Conservation (phyloP, 2,113 vertebrate genomes). For the Holacanthus passer region DNA sequence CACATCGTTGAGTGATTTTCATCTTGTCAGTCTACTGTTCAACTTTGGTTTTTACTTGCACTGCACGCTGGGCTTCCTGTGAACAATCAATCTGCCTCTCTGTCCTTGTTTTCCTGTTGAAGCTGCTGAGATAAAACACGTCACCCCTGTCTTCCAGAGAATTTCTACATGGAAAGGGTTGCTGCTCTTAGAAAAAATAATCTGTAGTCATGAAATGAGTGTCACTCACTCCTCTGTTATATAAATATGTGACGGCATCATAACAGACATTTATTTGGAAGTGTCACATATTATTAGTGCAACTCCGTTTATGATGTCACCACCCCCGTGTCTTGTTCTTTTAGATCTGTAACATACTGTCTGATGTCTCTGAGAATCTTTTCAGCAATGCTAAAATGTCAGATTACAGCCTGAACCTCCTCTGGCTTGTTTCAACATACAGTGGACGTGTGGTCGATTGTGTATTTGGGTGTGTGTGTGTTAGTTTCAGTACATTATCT, state of each 20-base stretch:
- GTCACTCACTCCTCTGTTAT: neutral
- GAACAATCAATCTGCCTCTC: neutral
- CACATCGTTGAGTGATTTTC: neutral
- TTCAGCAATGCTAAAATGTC: conserved; percentile 11
- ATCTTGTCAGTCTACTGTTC: neutral
- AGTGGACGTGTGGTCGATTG: conserved; percentile 31
- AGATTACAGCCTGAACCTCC: conserved; percentile 15
- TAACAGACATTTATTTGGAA: conserved; percentile 35
- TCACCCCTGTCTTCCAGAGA: conserved; percentile 10
- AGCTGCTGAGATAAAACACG: neutral
- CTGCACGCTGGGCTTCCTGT: neutral
- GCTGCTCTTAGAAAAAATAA: neutral
- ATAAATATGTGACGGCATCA: neutral
- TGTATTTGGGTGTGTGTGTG: conserved; percentile 10
- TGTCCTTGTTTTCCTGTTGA: neutral
- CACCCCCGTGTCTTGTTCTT: neutral
- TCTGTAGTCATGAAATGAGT: neutral
- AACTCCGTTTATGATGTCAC: conserved; percentile 11
- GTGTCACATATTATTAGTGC: conserved; percentile 20
- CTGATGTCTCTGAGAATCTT: neutral
- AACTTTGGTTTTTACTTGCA: conserved; percentile 1
- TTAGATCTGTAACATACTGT: neutral
- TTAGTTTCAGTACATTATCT: conserved; percentile 56
- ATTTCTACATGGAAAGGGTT: conserved; percentile 1
- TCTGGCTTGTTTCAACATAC: conserved; percentile 22